A percentile compares a stretch with the other conserved stretches of the same genome.
Conservation (phyloP, 2,888 invertebrate species). For the Erebia ligea region DNA sequence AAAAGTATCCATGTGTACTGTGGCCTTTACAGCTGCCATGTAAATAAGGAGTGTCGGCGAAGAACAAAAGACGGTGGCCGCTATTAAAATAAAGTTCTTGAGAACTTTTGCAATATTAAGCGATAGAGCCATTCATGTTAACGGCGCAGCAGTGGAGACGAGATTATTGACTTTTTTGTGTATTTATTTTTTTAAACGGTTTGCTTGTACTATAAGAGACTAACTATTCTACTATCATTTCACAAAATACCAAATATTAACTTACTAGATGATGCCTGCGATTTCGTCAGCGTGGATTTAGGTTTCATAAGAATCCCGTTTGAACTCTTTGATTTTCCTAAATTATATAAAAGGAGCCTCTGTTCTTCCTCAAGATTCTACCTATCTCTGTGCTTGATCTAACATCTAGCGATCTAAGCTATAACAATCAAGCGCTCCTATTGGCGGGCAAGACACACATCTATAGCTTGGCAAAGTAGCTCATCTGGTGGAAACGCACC, state of each 20-base stretch:
- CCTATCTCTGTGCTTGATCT: no score
- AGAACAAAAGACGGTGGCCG: conserved; percentile 64
- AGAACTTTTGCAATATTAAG: conserved; percentile 77
- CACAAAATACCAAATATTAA: no score
- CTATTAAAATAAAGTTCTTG: conserved; percentile 68
- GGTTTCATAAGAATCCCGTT: not conserved
- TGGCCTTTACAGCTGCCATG: conserved; percentile 47
- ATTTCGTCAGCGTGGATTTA: no score
- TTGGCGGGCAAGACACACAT: no score
- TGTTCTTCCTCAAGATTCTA: no score
- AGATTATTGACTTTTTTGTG: conserved; percentile 23
- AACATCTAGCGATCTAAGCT: no score
- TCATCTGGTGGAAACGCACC: no score
- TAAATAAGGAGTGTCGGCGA: conserved; percentile 53
- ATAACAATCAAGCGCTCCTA: no score
- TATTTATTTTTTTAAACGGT: conserved; percentile 10
- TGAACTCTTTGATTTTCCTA: not conserved
- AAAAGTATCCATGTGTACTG: no score
- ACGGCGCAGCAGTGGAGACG: conserved; percentile 11
- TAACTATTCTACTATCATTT: no score
- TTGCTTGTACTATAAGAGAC: conserved; percentile 5
- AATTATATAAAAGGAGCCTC: not conserved
- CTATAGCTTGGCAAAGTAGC: no score
- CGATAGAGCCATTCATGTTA: conserved; percentile 55
- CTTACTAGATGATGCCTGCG: no score